Evolutionary conservation across 2,888 invertebrate genomes (phyloP).

Genomic region (Dasypolia templi): DNA sequence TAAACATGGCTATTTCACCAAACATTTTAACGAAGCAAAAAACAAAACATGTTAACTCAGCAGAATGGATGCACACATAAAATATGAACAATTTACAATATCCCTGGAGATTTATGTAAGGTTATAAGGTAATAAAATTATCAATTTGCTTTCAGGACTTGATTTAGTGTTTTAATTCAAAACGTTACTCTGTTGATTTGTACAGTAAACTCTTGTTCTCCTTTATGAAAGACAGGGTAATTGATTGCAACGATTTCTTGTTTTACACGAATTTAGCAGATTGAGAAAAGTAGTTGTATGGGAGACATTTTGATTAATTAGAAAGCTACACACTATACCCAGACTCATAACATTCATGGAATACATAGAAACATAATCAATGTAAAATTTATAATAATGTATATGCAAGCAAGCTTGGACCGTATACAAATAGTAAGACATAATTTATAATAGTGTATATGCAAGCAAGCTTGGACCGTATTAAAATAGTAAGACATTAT

Average conservation of each 20-base stretch:
- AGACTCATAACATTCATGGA: not conserved
- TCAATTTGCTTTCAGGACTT: conserved; percentile 62
- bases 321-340: not conserved
- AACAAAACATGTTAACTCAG: conserved; percentile 44
- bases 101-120: conserved; percentile 64
- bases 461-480: too few relatives aligned
- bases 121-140: conserved; percentile 68
- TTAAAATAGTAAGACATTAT: not conserved
- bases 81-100: conserved; percentile 65
- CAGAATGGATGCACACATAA: conserved; percentile 56
- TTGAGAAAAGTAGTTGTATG: conserved; percentile 38
- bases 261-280: conserved; percentile 40
- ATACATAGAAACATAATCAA: too few relatives aligned
- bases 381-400: conserved; percentile 3
- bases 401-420: too few relatives aligned
- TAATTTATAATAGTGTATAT: too few relatives aligned
- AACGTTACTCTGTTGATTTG: conserved; percentile 58
- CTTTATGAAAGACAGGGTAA: conserved; percentile 54
- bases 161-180: conserved; percentile 67
- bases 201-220: conserved; percentile 48
- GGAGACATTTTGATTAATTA: conserved; percentile 25
- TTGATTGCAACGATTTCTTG: conserved; percentile 56
- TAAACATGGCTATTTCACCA: conserved; percentile 43
- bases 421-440: too few relatives aligned
- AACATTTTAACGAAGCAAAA: conserved; percentile 53